Evolutionary conservation across 2,113 vertebrate species (phyloP).

Genomic region (Typhlomys cinereus): DNA sequence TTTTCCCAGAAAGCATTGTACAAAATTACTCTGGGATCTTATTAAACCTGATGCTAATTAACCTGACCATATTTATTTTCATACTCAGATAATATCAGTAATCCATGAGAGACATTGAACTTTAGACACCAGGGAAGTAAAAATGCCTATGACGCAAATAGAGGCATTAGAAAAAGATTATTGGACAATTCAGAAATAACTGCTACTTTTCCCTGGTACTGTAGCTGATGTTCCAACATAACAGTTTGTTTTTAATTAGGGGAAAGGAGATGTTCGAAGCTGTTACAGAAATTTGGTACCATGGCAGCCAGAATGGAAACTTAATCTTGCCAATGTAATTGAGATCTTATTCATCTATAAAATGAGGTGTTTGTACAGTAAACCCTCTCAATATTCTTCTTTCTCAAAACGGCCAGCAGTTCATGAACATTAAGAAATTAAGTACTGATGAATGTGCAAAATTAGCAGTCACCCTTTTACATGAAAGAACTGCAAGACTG

Average conservation of each 20-base stretch:
- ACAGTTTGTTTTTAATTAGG: slow-evolving; percentile 69
- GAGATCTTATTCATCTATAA: slow-evolving; percentile 55
- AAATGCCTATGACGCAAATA: slow-evolving; percentile 70
- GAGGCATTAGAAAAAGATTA: slow-evolving; percentile 65
- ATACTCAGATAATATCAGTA: slow-evolving; percentile 69
- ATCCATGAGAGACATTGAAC: slow-evolving; percentile 65
- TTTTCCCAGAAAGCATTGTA: slow-evolving; percentile 51
- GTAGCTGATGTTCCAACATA: slow-evolving; percentile 58
- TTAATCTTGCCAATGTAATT: neutral
- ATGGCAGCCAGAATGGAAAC: neutral
- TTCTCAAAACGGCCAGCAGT: neutral
- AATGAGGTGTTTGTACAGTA: slow-evolving; percentile 22
- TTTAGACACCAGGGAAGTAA: slow-evolving; percentile 66
- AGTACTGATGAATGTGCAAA: slow-evolving; percentile 20
- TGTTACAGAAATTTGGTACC: slow-evolving; percentile 49
- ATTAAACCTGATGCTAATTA: slow-evolving; percentile 77
- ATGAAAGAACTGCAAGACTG: neutral
- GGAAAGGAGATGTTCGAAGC: slow-evolving; percentile 60
- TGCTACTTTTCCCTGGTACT: slow-evolving; percentile 53
- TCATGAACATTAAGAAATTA: slow-evolving; percentile 23
- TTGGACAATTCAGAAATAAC: slow-evolving; percentile 67
- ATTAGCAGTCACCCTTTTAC: slow-evolving; percentile 1
- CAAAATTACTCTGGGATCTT: slow-evolving; percentile 69
- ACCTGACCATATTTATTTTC: slow-evolving; percentile 76
- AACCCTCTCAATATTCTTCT: neutral